Evolutionary conservation across 1,140 invertebrate species (phyloP).

Genomic region (Sitobion miscanthi): DNA sequence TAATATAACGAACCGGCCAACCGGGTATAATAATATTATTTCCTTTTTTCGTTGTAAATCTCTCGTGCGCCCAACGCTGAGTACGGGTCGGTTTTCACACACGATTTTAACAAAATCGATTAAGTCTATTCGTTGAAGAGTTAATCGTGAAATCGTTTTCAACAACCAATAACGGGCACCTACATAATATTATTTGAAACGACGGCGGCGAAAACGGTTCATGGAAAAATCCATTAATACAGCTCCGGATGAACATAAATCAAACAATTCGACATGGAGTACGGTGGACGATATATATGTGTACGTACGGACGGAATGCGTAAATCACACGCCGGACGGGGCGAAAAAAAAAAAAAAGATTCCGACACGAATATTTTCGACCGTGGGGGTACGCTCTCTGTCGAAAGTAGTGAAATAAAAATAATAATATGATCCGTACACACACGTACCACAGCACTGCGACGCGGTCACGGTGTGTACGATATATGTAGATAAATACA

Average conservation of each 20-base stretch:
- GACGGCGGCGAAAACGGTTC: background rate
- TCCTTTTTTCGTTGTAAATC: background rate
- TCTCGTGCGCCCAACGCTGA: background rate
- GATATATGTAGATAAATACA: too few relatives aligned
- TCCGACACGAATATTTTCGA: background rate
- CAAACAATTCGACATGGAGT: slow-evolving; percentile 14
- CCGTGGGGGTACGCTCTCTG: background rate
- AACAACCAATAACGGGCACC: slow-evolving; percentile 4
- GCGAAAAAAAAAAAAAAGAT: background rate
- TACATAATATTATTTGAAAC: background rate
- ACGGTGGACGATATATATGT: background rate
- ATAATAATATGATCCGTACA: background rate
- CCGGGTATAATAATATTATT: background rate
- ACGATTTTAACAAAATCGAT: background rate
- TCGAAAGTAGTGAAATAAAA: background rate
- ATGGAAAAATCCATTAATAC: slow-evolving; percentile 17
- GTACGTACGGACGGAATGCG: background rate
- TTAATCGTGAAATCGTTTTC: slow-evolving; percentile 15
- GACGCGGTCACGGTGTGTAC: background rate
- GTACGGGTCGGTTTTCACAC: background rate
- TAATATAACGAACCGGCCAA: background rate
- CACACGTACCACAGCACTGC: background rate
- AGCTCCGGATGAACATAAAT: slow-evolving; percentile 1
- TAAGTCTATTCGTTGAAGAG: background rate
- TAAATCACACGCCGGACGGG: background rate